Evolutionary conservation across 2,888 invertebrate genomes (phyloP), one percentile per base, ranked within the genome.

Genomic region (Leptodirus hochenwartii): DNA sequence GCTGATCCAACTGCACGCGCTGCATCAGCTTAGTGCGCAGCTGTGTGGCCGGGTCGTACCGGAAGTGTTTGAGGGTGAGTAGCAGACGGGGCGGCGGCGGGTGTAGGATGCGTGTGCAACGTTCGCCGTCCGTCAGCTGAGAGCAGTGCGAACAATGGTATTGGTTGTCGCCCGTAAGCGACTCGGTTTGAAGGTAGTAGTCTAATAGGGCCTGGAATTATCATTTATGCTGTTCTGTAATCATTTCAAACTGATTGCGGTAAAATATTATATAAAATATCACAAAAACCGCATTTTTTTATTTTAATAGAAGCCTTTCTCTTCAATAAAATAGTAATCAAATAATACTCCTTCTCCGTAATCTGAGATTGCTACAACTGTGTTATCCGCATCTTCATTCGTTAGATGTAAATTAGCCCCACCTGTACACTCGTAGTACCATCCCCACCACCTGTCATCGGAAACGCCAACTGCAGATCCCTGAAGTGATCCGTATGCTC

Each of bases 51-150:
- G 68, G 64, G 46, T 78, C 70, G 45, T 73, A 79, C 34, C 70
- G 65, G 49, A 87, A 87, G 44, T 84, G 73, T 48, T 85, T 79
- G 8, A 87, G 53, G 1, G 82, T 81, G 3, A 87, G 56, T 34
- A 85, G 74, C 9, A 88, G 61, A 51, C 80, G 74, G 25, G 73
- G 67, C 0, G 87, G 87, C 0, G 87, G 87, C 4, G 77, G 66
- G 30, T 72, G 67, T 8, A 76, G 65, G 5, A 85, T 68, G 36
- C 62, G 63, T 6, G 75, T 69, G 22, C 64, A 62, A 15, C 76
- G 62, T 47, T 78, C 76, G 1, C 82, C 87, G 44, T 87, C 81
- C 22, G 76, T 73, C 9, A 81, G 56, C 9, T 63, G 63, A 29
- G 66, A 66, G 49, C 87, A 88, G 29, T 66, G 67, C 35, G 72